Evolutionary conservation across 2,113 vertebrate species (phyloP).

Genomic region (Lipophrys pholis): DNA sequence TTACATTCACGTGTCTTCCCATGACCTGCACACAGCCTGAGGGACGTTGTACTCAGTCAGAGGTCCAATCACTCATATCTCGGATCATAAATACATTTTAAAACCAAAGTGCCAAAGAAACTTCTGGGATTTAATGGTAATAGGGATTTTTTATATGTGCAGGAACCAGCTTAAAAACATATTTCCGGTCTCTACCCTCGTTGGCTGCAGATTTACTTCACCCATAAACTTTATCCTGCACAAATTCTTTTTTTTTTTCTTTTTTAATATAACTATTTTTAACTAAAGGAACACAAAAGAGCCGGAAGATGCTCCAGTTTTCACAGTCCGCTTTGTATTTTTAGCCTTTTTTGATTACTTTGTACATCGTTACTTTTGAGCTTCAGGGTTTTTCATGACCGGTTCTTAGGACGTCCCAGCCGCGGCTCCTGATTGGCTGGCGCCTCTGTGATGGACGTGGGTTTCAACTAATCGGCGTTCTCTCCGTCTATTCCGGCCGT

Average conservation of each 20-base stretch:
- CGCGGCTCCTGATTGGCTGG: slow-evolving; percentile 36
- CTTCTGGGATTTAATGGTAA: no score
- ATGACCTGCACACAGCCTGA: neutral
- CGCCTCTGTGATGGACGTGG: neutral
- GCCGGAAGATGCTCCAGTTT: neutral
- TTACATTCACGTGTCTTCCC: neutral
- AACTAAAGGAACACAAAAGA: neutral
- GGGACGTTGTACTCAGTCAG: neutral
- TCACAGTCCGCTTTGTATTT: neutral
- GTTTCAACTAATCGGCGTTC: slow-evolving; percentile 4
- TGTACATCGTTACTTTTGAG: neutral
- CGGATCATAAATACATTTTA: no score
- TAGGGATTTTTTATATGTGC: no score
- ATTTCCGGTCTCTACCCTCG: no score
- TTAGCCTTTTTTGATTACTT: neutral
- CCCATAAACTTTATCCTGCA: no score
- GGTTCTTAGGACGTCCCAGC: no score
- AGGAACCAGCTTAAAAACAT: no score
- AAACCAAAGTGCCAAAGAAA: no score
- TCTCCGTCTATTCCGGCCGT: neutral
- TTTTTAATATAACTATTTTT: no score
- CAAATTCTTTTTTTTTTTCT: no score
- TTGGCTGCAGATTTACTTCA: no score
- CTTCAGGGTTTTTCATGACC: no score
- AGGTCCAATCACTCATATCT: neutral